Evolutionary conservation across 1,140 invertebrate genomes (phyloP).

Genomic region (Drosophila jambulina): DNA sequence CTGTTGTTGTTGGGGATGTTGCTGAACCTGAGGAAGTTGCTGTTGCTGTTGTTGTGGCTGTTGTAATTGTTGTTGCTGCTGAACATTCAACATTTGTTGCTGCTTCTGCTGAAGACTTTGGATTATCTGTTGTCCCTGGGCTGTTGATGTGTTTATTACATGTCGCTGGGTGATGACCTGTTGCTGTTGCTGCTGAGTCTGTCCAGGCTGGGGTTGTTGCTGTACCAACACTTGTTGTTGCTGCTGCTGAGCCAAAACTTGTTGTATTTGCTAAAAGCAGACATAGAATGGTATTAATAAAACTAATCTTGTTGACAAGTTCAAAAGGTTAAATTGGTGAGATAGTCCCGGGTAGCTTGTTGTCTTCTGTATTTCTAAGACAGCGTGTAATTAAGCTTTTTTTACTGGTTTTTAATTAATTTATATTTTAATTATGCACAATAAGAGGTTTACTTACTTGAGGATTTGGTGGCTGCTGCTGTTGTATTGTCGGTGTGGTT

Average conservation of each 20-base stretch:
- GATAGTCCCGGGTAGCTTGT: neutral
- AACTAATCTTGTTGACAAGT: neutral
- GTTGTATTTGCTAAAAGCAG: conserved; percentile 47
- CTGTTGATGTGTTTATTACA: conserved; percentile 81
- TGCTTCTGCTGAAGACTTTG: conserved; percentile 82
- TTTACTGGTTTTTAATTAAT: neutral
- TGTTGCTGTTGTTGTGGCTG: conserved; percentile 42
- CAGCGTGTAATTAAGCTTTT: neutral
- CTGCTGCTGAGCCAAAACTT: conserved; percentile 23
- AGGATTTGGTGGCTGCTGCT: conserved; percentile 51
- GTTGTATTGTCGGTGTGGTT: conserved; percentile 33
- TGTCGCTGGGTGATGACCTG: conserved; percentile 80
- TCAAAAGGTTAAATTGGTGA: conserved; percentile 1
- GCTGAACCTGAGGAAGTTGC: conserved; percentile 29
- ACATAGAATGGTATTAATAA: neutral
- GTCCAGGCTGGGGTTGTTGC: conserved; percentile 44
- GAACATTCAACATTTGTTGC: conserved; percentile 72
- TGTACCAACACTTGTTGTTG: conserved; percentile 45
- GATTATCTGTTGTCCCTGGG: conserved; percentile 83
- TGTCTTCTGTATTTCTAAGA: neutral
- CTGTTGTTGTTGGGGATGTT: conserved; percentile 23
- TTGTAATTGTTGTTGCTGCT: conserved; percentile 46
- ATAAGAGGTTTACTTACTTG: conserved; percentile 12
- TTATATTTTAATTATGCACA: neutral
- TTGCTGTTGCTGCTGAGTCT: conserved; percentile 37